phyloP scores from a whole-genome alignment of 2,797 vertebrate species.

The Strix occidentalis region DNA sequence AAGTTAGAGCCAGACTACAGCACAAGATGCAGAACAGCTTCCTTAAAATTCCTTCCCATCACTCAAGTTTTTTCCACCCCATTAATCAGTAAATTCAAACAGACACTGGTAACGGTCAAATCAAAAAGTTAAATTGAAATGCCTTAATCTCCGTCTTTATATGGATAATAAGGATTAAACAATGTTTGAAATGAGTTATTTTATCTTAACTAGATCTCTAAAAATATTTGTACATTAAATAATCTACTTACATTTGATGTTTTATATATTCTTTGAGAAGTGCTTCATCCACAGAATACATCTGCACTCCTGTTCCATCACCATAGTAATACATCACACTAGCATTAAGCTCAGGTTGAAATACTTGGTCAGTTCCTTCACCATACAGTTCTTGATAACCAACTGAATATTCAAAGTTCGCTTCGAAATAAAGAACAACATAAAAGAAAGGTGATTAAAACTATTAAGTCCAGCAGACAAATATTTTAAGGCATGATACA shows the following conservation, averaged over 20 bases:
- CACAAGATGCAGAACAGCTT: constrained; percentile 21
- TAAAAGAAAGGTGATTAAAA: neutral
- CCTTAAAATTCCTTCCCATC: neutral
- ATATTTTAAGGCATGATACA: neutral
- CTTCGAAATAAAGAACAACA: constrained; percentile 65
- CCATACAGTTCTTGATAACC: constrained; percentile 79
- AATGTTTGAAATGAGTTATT: neutral
- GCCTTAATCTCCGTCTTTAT: neutral
- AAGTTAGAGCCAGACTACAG: constrained; percentile 23
- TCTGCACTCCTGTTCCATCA: constrained; percentile 86
- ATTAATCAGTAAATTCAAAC: neutral
- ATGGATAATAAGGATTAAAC: neutral
- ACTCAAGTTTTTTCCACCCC: neutral
- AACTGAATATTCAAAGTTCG: constrained; percentile 85
- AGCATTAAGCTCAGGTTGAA: constrained; percentile 77
- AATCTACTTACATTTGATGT: constrained; percentile 90
- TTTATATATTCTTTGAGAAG: constrained; percentile 96
- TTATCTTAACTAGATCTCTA: neutral
- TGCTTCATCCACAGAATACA: constrained; percentile 91
- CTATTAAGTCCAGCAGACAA: neutral
- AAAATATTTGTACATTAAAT: neutral
- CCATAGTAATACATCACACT: constrained; percentile 93
- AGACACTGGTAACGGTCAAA: neutral
- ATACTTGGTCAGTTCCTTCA: constrained; percentile 73
- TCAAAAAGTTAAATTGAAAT: neutral